Conservation (phyloP, 2,797 vertebrate genomes). For the Heliangelus exortis region DNA sequence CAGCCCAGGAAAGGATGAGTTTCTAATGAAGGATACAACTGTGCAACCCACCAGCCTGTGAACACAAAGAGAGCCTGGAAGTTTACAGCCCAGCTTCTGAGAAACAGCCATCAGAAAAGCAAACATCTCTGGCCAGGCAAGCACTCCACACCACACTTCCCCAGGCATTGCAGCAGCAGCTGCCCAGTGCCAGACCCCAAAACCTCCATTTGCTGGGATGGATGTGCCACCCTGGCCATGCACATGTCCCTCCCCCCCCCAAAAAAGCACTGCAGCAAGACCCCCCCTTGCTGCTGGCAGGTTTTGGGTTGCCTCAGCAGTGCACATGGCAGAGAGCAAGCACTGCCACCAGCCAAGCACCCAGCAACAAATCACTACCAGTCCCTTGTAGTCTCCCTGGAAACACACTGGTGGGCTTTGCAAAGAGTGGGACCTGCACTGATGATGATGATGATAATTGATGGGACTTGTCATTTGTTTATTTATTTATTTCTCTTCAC, state of each 20-base stretch:
- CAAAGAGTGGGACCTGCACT: neutral
- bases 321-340: neutral
- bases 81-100: neutral
- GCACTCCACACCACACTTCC: rapidly evolving
- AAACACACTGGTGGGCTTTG: neutral
- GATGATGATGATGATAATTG: neutral
- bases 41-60: neutral
- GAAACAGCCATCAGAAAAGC: neutral
- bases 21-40: neutral
- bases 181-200: rapidly evolving
- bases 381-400: neutral
- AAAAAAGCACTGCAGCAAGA: neutral
- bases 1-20: neutral
- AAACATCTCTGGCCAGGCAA: neutral
- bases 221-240: rapidly evolving
- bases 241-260: neutral
- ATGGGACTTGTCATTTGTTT: neutral
- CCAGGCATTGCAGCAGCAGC: neutral
- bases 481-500: neutral
- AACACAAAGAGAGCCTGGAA: neutral
- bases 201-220: neutral
- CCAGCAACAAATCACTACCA: rapidly evolving
- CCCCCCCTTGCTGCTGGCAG: rapidly evolving
- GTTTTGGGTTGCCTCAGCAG: neutral
- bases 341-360: neutral